Evolutionary conservation across 2,888 invertebrate species (phyloP), one percentile per base, ranked within the genome.

Genomic region (Trimorus sp.): DNA sequence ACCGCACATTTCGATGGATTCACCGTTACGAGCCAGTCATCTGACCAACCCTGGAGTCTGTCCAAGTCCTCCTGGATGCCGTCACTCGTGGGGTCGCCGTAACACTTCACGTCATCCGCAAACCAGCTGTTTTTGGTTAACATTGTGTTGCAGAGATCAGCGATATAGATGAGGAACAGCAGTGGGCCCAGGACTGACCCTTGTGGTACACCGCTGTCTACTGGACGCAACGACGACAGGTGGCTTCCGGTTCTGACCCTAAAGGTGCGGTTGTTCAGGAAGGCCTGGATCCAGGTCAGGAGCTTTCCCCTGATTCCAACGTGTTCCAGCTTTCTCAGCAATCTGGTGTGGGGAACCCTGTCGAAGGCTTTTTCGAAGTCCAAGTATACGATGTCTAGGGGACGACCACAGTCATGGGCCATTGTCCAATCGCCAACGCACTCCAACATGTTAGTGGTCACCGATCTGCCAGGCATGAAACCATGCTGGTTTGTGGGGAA

Each of bases 161-260:
- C 9, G 12, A 49, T 49, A 6, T 49, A 49, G 12, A 49, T 12
- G 11, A 49, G 6, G 12, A 49, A 49, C 12, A 49, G 6, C 11
- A 49, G 49, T 49, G 49, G 12, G 7, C 49, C 49, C n/a, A 49
- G 49, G 49, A 49, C 49, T 12, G 49, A 7, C n/a, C 49, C 49
- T 12, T 49, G 49, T n/a, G 49, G 49, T 14, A 49, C 49, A 3
- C 49, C 49, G n/a, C 49, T 49, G 26, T 26, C 26, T 26, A 26
- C 26, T 26, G 26, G 26, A 3, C 26, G 26, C 26, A 26, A 4
- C 4, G 26, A 26, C 26, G n/a, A 14, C 6, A 49, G 14, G 7
- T 49, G 49, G 5, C 1, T 49, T 2, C n/a, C 49, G 3, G 12
- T 49, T 7, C 14, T 49, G 49, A 49, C 49, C 12, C 7, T 11